Conservation (phyloP, 2,113 vertebrate genomes). For the Paramisgurnus dabryanus region DNA sequence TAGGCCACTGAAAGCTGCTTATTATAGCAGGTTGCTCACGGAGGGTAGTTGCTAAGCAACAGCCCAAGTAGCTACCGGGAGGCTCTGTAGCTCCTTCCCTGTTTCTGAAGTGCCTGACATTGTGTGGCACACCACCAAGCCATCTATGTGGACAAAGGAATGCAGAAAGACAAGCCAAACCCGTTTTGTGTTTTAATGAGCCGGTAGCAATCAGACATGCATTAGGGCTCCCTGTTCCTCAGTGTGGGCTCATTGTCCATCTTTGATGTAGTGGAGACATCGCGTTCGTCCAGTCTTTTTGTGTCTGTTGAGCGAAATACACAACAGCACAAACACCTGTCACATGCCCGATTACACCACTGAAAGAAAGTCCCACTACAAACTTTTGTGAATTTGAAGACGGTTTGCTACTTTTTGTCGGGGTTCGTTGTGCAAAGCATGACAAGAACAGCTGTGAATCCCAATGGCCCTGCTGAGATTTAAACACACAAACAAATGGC, state of each 20-base stretch:
- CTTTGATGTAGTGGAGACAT: conserved; percentile 43
- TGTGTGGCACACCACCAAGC: conserved; percentile 60
- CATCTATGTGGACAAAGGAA: conserved; percentile 61
- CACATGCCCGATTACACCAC: conserved; percentile 45
- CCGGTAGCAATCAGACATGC: conserved; percentile 63
- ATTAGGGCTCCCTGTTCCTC: conserved; percentile 53
- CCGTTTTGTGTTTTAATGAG: conserved; percentile 59
- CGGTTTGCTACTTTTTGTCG: conserved; percentile 50
- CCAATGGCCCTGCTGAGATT: conserved; percentile 66
- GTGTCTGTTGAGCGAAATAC: conserved; percentile 26
- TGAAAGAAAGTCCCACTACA: conserved; percentile 18
- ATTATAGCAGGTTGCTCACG: conserved; percentile 55
- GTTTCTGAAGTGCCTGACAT: conserved; percentile 64
- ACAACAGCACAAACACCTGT: conserved; percentile 50
- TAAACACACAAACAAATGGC: conserved; percentile 76
- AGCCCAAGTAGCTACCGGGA: conserved; percentile 63
- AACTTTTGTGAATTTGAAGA: background rate
- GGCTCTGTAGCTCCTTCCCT: conserved; percentile 52
- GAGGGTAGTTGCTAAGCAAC: conserved; percentile 73
- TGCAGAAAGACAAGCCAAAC: conserved; percentile 55
- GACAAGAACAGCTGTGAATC: conserved; percentile 72
- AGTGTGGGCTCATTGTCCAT: conserved; percentile 51
- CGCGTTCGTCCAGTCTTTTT: conserved; percentile 33
- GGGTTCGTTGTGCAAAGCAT: conserved; percentile 58
- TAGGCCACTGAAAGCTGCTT: conserved; percentile 52